A percentile compares a stretch with the other conserved stretches of the same genome.
phyloP scores from a whole-genome alignment of 2,888 invertebrate species.

The Acanthosepion pharaonis region DNA sequence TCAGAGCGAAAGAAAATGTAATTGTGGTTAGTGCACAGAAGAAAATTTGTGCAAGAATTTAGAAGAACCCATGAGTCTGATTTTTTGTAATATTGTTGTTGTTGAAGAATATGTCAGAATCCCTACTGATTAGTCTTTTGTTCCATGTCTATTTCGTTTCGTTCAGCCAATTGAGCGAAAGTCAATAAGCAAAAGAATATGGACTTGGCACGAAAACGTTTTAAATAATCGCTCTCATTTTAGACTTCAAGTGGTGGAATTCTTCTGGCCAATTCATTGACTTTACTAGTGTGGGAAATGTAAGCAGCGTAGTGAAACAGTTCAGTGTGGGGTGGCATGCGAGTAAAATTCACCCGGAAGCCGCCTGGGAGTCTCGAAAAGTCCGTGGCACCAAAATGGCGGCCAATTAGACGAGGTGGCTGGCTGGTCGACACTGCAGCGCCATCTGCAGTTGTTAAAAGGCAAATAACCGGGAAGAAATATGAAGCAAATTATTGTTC shows the following conservation, averaged over 20 bases:
- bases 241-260: neutral
- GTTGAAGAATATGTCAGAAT: no score
- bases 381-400: neutral
- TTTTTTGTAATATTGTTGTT: no score
- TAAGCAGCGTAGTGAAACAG: neutral
- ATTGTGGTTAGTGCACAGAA: no score
- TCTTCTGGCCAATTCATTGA: neutral
- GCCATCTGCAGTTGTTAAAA: slow-evolving; percentile 33
- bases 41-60: no score
- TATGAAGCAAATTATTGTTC: slow-evolving; percentile 23
- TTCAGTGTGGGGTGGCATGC: neutral
- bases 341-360: neutral
- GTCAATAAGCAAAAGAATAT: no score
- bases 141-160: no score
- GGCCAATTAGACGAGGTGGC: slow-evolving; percentile 16
- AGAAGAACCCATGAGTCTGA: no score
- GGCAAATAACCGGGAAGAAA: slow-evolving; percentile 33
- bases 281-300: neutral
- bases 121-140: no score
- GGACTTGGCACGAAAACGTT: no score
- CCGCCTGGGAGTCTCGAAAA: slow-evolving; percentile 10
- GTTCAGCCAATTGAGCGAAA: no score
- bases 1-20: no score
- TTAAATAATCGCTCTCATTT: no score
- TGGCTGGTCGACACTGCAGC: slow-evolving; percentile 33